Conservation (phyloP, 2,113 vertebrate species). For the Amazona vittata region DNA sequence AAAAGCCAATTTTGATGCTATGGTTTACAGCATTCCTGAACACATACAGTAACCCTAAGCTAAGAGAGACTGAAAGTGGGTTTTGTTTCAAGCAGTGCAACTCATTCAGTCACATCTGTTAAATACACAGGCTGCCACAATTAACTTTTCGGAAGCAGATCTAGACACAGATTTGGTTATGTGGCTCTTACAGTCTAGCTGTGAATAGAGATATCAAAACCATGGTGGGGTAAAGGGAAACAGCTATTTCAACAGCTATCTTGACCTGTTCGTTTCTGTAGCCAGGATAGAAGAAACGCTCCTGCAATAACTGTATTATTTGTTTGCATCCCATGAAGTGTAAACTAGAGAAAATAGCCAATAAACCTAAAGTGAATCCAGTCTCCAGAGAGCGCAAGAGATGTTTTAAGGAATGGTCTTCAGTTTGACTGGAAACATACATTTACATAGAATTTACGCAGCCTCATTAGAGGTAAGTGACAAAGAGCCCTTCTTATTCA, state of each 20-base stretch:
- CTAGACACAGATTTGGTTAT: background rate
- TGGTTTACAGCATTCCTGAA: background rate
- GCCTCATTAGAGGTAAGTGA: background rate
- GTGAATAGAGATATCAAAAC: background rate
- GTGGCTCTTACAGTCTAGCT: background rate
- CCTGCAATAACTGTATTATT: background rate
- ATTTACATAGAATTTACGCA: background rate
- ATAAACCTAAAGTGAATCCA: background rate
- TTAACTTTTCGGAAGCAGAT: background rate
- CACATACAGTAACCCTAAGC: fast-evolving
- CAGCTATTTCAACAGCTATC: background rate
- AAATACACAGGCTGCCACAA: background rate
- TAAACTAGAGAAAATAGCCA: background rate
- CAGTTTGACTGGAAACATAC: background rate
- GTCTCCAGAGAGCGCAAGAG: background rate
- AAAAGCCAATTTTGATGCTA: background rate
- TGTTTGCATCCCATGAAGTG: background rate
- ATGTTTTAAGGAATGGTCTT: background rate
- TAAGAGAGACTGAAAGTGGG: background rate
- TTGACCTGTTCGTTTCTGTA: background rate
- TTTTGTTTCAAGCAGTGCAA: background rate
- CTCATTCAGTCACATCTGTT: background rate
- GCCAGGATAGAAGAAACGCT: background rate
- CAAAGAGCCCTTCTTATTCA: background rate
- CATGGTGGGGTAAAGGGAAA: background rate